Evolutionary conservation across 1,140 invertebrate genomes (phyloP).

Genomic region (Ceratoteleas bidentatus): DNA sequence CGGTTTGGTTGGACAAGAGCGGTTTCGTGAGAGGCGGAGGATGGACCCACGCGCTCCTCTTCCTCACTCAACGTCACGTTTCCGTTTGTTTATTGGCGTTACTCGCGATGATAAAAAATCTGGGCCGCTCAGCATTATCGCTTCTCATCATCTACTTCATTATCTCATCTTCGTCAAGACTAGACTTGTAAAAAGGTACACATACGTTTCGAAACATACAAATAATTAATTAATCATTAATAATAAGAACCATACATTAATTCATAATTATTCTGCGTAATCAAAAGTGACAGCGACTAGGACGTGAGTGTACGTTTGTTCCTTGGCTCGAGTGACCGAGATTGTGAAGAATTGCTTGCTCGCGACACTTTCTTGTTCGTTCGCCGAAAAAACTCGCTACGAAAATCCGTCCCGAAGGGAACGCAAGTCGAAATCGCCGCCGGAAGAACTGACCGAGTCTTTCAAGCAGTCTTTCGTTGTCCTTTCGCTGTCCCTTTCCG

Average conservation of each 20-base stretch:
- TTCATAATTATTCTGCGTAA: conserved; percentile 55
- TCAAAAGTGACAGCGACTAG: conserved; percentile 64
- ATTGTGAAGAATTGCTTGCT: too few relatives aligned
- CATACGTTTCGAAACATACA: too few relatives aligned
- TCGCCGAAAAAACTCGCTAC: conserved; percentile 23
- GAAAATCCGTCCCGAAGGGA: too few relatives aligned
- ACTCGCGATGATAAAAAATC: too few relatives aligned
- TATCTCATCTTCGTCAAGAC: too few relatives aligned
- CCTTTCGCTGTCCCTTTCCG: conserved; percentile 55
- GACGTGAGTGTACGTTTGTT: conserved; percentile 29
- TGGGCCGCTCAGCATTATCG: too few relatives aligned
- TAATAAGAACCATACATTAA: too few relatives aligned
- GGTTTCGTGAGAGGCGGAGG: conserved; percentile 45
- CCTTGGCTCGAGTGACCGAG: too few relatives aligned
- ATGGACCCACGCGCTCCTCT: conserved; percentile 59
- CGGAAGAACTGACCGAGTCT: conserved; percentile 37
- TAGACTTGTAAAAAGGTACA: too few relatives aligned
- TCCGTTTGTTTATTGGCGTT: too few relatives aligned
- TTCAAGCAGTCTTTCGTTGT: conserved; percentile 28
- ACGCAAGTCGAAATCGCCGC: background rate
- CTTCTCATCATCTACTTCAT: too few relatives aligned
- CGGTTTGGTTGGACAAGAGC: conserved; percentile 50
- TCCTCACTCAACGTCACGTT: conserved; percentile 15
- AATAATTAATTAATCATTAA: too few relatives aligned
- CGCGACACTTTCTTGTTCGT: conserved; percentile 12